These are phyloP conservation scores for Ivindomyrus marchei DNA, from an alignment of 2,113 vertebrate genomes.

Conservation along the genomic window DNA sequence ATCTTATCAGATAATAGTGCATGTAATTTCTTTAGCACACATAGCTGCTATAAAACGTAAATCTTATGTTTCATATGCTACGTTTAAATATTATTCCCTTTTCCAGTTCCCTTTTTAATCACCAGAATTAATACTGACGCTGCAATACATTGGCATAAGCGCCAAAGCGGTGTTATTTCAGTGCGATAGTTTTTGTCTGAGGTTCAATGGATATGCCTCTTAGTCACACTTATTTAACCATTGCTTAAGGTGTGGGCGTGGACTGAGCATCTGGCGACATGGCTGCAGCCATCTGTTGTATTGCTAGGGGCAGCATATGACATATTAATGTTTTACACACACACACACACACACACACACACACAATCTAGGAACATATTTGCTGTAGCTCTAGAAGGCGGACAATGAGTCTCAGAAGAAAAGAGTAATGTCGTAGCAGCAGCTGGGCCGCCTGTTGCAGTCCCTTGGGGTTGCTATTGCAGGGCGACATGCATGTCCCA, in stretches of 20 bases:
- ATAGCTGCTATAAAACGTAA: neutral
- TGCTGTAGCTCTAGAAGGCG: neutral
- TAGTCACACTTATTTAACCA: neutral
- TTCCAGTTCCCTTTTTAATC: neutral
- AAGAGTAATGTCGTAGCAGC: neutral
- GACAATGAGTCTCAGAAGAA: neutral
- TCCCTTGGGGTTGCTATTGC: neutral
- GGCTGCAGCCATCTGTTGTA: neutral
- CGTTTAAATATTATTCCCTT: neutral
- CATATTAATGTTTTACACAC: neutral
- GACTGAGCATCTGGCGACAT: neutral
- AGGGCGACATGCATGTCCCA: neutral
- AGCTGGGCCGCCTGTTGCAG: neutral
- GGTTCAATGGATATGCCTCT: neutral
- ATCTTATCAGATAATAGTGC: neutral
- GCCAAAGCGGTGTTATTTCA: neutral
- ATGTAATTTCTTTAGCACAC: neutral
- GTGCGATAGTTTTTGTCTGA: neutral
- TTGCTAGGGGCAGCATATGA: neutral
- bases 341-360: neutral
- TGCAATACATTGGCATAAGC: neutral
- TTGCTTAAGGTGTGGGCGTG: neutral
- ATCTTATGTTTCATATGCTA: neutral
- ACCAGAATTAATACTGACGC: neutral
- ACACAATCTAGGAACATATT: neutral